Conservation (phyloP, 2,113 vertebrate species). For the Oncorhynchus keta region DNA sequence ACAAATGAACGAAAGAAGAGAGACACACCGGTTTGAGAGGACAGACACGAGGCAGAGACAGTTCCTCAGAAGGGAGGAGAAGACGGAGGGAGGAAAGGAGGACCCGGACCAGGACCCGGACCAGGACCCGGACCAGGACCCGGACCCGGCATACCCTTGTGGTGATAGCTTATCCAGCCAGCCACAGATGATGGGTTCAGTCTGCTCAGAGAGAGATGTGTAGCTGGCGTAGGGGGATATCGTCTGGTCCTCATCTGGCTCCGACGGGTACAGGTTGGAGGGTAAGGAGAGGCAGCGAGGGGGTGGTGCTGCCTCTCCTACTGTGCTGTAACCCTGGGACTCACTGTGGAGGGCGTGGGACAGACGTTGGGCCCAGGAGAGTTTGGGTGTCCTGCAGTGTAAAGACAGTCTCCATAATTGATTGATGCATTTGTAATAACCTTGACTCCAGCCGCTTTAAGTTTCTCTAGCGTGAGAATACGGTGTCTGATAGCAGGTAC, state of each 20-base stretch:
- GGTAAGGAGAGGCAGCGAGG: slow-evolving; percentile 64
- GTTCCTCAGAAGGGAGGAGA: slow-evolving; percentile 56
- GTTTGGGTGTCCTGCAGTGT: slow-evolving; percentile 46
- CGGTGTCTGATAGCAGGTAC: no score
- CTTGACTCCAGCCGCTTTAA: no score
- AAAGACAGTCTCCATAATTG: no score
- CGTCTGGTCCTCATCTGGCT: slow-evolving; percentile 83
- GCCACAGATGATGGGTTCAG: slow-evolving; percentile 80
- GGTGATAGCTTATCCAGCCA: slow-evolving; percentile 99
- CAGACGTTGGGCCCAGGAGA: slow-evolving; percentile 56
- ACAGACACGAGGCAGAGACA: slow-evolving; percentile 62
- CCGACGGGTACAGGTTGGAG: slow-evolving; percentile 64
- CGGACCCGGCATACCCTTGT: slow-evolving; percentile 81
- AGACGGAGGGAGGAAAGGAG: slow-evolving; percentile 50
- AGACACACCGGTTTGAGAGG: slow-evolving; percentile 64
- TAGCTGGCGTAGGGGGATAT: slow-evolving; percentile 97
- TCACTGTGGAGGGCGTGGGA: slow-evolving; percentile 64
- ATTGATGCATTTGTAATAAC: no score
- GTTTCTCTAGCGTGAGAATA: no score
- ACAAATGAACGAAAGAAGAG: background rate
- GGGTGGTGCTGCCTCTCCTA: slow-evolving; percentile 68
- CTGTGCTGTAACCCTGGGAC: slow-evolving; percentile 80
- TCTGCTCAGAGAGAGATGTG: slow-evolving; percentile 79
- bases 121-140: slow-evolving; percentile 20
- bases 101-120: slow-evolving; percentile 32